Base-by-base conservation (phyloP, 1,140 invertebrate genomes). In the Phymastichus coffea region DNA sequence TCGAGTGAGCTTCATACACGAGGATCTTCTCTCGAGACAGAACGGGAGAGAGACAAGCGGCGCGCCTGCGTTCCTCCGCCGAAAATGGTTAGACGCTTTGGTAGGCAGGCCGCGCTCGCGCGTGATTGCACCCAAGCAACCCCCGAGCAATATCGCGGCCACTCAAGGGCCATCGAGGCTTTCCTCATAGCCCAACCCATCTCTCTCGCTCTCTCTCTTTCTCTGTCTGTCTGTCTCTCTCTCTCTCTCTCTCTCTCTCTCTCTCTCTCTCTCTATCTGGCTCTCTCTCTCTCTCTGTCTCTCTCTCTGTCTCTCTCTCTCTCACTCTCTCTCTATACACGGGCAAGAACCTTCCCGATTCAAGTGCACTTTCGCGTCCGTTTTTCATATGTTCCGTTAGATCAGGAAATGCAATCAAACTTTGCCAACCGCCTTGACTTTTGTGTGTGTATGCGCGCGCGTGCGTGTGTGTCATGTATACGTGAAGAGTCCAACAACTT, bases 71-170 rank as follows among this genome's bases (percentile, higher is more conserved):
- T n/a, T n/a, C n/a, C n/a, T n/a, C n/a, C n/a, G n/a, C 17, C 44
- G 55, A 63, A 66, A 69, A 63, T 58, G 58, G 64, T 70, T 70
- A 73, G 71, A 73, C 55, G 43, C 35, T 61, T 55, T 41, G 33
- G 25, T 72, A 65, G 57, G 59, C 62, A 68, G 40, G 17, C 48
- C 28, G n/a, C 47, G 47, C 40, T 68, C 63, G 63, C 70, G 62
- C 68, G 66, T 76, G 75, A 69, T 79, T 80, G 74, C 75, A 79
- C 75, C 73, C 75, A 79, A 75, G 78, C 71, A 78, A 79, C 72
- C 74, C 70, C 66, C 68, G 64, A 66, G 78, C 76, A 79, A 80
- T 80, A 80, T 79, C 75, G 71, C 66, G 72, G 68, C 71, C 72
- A 77, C 75, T 80, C 76, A 74, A 80, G 78, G 72, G 73, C 62